phyloP scores from a whole-genome alignment of 1,140 invertebrate genomes.

The Asobara japonica region DNA sequence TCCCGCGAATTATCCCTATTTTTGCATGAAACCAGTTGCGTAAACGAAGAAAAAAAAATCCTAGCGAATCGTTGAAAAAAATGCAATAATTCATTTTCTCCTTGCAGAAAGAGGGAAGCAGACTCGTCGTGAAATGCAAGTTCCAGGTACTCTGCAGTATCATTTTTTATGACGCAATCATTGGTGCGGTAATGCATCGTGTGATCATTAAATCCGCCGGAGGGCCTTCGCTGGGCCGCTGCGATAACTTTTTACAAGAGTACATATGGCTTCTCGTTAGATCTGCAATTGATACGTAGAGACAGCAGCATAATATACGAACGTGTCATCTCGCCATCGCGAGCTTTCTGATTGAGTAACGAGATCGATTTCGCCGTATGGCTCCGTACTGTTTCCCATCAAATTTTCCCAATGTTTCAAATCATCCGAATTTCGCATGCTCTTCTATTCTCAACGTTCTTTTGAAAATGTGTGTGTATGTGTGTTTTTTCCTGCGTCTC shows the following conservation, averaged over 20 bases:
- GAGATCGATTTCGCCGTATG: background rate
- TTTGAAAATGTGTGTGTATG: no score
- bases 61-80: background rate
- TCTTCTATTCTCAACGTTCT: no score
- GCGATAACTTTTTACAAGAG: constrained; percentile 5
- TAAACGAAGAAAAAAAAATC: background rate
- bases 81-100: background rate
- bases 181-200: constrained; percentile 44
- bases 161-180: constrained; percentile 53
- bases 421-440: no score
- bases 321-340: background rate
- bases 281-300: constrained; percentile 7
- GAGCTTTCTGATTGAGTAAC: background rate
- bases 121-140: constrained; percentile 21
- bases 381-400: no score
- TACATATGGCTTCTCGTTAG: background rate
- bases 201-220: constrained; percentile 47
- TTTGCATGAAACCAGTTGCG: background rate
- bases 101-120: background rate
- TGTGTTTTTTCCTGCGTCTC: no score
- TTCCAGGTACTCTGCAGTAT: constrained; percentile 50
- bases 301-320: background rate
- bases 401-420: no score
- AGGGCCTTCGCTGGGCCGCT: background rate
- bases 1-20: no score